Conservation (phyloP, 2,888 invertebrate species). For the Caenorhabditis parvicauda region DNA sequence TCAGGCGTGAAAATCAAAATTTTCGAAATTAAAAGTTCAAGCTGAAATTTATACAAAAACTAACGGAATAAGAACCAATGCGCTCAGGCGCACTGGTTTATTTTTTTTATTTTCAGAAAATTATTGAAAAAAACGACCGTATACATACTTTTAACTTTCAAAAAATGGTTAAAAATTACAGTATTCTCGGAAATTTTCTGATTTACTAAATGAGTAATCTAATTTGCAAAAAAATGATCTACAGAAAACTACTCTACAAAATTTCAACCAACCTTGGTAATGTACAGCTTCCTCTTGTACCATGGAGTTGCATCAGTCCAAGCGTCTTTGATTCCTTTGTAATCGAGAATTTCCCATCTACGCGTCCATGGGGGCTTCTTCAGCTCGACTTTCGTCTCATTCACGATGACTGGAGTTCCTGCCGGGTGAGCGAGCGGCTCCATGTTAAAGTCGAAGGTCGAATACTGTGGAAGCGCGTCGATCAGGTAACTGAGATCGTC, state of each 20-base stretch:
- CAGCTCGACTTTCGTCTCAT: slow-evolving; percentile 68
- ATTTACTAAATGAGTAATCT: not conserved
- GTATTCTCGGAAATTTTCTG: not conserved
- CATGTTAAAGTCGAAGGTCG: slow-evolving; percentile 86
- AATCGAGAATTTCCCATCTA: slow-evolving; percentile 71
- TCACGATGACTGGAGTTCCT: slow-evolving; percentile 77
- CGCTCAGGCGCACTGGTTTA: too few species aligned
- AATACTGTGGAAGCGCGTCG: slow-evolving; percentile 78
- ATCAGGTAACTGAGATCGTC: slow-evolving; percentile 81
- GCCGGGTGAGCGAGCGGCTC: slow-evolving; percentile 78
- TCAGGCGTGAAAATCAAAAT: not conserved
- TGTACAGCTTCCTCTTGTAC: slow-evolving; percentile 56
- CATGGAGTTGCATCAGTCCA: slow-evolving; percentile 56
- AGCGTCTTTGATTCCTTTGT: slow-evolving; percentile 54
- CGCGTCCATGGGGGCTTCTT: slow-evolving; percentile 81
- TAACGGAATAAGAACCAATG: too few species aligned
- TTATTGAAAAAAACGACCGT: too few species aligned
- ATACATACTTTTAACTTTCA: not conserved
- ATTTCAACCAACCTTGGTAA: slow-evolving; percentile 34
- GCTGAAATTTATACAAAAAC: not conserved
- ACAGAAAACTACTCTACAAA: too few species aligned
- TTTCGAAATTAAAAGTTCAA: not conserved
- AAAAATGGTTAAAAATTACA: not conserved
- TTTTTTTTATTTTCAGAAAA: too few species aligned
- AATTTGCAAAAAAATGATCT: too few species aligned